Conservation (phyloP, 2,113 vertebrate genomes). For the Cepphus grylle region DNA sequence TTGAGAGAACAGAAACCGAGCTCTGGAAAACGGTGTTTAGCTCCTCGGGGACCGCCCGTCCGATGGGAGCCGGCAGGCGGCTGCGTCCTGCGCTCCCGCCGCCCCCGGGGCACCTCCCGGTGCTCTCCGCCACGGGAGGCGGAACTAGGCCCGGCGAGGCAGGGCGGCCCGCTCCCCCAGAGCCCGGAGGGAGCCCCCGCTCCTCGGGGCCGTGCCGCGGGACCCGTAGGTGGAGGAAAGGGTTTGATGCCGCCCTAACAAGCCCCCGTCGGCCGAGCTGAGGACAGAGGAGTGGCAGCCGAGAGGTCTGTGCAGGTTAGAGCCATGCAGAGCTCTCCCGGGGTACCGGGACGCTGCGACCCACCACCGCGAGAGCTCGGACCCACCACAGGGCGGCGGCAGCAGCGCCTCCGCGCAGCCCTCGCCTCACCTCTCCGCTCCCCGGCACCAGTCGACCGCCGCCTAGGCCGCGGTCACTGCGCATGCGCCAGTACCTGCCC, state of each 20-base stretch:
- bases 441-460: accelerated
- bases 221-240: not conserved
- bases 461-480: not conserved
- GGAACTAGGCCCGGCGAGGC: not conserved
- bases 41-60: no score
- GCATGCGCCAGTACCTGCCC: not conserved
- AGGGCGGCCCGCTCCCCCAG: not conserved
- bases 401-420: accelerated
- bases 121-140: not conserved
- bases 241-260: not conserved
- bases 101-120: no score
- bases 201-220: not conserved
- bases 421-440: accelerated
- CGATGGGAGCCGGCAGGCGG: not conserved
- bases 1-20: not conserved
- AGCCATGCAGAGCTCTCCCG: accelerated
- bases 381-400: accelerated
- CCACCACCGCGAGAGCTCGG: not conserved
- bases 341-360: not conserved
- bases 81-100: no score
- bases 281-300: no score
- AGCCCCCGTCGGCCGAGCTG: no score
- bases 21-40: not conserved
- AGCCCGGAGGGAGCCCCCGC: no score
- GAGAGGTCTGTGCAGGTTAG: no score